Conservation (phyloP, 2,113 vertebrate genomes). For the Ramphastos sulfuratus region DNA sequence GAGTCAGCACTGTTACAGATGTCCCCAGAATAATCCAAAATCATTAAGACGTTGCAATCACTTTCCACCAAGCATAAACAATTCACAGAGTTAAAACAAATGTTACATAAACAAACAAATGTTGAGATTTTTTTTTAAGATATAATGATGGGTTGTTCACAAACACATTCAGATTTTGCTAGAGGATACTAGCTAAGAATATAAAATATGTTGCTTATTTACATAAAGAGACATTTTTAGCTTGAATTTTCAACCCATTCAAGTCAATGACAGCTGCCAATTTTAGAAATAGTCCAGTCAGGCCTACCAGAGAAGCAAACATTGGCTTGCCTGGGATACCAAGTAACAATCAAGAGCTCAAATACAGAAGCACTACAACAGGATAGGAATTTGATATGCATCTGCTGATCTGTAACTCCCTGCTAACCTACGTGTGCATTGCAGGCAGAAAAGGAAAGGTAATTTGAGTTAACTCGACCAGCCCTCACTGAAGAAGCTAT, state of each 20-base stretch:
- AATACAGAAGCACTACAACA: background rate
- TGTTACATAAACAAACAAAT: slow-evolving; percentile 61
- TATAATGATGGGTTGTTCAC: slow-evolving; percentile 51
- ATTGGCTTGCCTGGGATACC: background rate
- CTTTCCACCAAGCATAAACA: slow-evolving; percentile 39
- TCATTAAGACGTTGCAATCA: background rate
- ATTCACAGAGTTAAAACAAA: slow-evolving; percentile 41
- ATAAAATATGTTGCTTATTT: slow-evolving; percentile 35
- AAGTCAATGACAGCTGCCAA: slow-evolving; percentile 4
- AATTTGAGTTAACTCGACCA: background rate
- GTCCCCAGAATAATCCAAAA: slow-evolving; percentile 12
- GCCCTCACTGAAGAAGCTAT: background rate
- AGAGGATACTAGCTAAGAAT: slow-evolving; percentile 11
- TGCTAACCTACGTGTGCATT: background rate
- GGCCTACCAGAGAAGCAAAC: background rate
- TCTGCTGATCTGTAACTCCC: background rate
- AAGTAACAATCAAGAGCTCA: background rate
- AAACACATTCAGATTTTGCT: slow-evolving; percentile 33
- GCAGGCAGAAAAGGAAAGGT: background rate
- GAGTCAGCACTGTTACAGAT: background rate
- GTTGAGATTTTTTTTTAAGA: background rate
- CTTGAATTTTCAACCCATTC: slow-evolving; percentile 43
- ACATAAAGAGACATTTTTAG: slow-evolving; percentile 37
- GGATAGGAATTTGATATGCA: background rate
- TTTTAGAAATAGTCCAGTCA: slow-evolving; percentile 32